These are phyloP conservation scores for Caenorhabditis japonica DNA, from an alignment of 2,888 invertebrate genomes.

Conservation along the genomic window DNA sequence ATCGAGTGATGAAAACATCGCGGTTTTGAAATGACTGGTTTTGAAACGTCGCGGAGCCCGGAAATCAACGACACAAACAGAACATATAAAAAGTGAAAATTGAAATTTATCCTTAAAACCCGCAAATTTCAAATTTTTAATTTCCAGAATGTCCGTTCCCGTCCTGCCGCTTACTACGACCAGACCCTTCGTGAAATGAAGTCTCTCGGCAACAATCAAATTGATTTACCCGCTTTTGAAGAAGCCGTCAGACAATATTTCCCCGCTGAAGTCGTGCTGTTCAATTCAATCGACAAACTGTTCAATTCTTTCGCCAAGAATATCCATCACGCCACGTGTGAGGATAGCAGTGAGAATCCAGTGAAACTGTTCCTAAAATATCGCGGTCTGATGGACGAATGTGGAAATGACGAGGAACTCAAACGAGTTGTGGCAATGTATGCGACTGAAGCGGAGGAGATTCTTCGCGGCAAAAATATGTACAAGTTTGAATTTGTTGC, in stretches of 20 bases:
- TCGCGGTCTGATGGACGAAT: constrained; percentile 78
- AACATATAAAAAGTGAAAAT: too few species aligned
- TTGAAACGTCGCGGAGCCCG: too few species aligned
- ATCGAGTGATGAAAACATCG: too few species aligned
- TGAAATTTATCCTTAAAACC: too few species aligned
- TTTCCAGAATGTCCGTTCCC: constrained; percentile 30
- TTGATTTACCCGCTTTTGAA: constrained; percentile 29
- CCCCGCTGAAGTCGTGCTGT: constrained; percentile 80
- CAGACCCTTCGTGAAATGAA: constrained; percentile 13
- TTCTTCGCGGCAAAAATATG: constrained; percentile 90
- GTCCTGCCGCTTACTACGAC: constrained; percentile 17
- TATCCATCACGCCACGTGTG: constrained; percentile 87
- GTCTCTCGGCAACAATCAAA: constrained; percentile 10
- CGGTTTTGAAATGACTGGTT: too few species aligned
- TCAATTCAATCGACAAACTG: constrained; percentile 94
- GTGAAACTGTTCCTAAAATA: constrained; percentile 85
- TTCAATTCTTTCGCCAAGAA: constrained; percentile 89
- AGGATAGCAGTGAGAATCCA: constrained; percentile 89
- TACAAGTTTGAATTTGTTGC: constrained; percentile 91
- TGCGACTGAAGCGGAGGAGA: constrained; percentile 86
- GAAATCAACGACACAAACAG: too few species aligned
- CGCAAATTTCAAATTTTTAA: too few species aligned
- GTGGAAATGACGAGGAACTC: not conserved
- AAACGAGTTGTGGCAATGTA: constrained; percentile 83
- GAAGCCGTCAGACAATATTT: constrained; percentile 35